A percentile compares a stretch with the other conserved stretches of the same genome.
phyloP scores from a whole-genome alignment of 2,888 invertebrate species.

The Sesia bembeciformis region DNA sequence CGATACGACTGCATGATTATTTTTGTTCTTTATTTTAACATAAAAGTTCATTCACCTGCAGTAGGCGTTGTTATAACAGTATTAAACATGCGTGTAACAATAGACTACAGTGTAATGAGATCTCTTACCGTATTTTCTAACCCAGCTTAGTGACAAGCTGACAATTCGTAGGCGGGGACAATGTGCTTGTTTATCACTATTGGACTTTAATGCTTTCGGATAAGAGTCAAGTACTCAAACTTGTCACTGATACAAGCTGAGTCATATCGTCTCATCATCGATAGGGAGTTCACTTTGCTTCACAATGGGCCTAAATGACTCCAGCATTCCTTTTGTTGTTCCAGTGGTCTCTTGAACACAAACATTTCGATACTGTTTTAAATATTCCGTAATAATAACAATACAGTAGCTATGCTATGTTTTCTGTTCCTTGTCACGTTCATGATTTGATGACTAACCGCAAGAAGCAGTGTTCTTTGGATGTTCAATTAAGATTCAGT shows the following conservation, averaged over 20 bases:
- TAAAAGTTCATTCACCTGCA: not conserved
- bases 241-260: not conserved
- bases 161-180: not conserved
- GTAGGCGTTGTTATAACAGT: not conserved
- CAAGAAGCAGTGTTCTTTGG: no score
- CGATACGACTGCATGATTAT: constrained; percentile 7
- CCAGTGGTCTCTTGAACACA: no score
- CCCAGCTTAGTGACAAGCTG: not conserved
- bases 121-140: not conserved
- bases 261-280: not conserved
- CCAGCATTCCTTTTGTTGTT: not conserved
- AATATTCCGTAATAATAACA: no score
- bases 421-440: no score
- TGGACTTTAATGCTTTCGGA: no score
- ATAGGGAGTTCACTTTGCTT: not conserved
- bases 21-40: not conserved
- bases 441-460: no score
- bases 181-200: not conserved
- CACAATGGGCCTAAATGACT: not conserved
- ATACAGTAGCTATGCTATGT: no score
- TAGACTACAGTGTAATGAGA: not conserved
- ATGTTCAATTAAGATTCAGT: no score
- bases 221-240: no score
- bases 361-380: no score
- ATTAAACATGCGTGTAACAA: not conserved